Evolutionary conservation across 2,888 invertebrate species (phyloP).

Genomic region (Oscheius sp.): DNA sequence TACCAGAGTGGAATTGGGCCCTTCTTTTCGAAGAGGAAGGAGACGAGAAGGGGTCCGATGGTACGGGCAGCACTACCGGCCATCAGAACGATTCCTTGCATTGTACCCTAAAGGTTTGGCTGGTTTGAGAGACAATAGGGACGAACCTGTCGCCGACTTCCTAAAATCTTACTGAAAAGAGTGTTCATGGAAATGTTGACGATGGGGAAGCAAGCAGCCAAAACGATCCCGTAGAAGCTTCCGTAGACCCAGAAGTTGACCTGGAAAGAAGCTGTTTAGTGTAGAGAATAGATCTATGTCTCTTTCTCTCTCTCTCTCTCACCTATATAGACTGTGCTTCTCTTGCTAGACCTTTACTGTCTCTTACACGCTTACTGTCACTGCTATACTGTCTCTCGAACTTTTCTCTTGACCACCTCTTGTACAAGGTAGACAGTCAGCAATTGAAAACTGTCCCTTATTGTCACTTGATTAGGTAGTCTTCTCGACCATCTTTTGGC

Average conservation of each 20-base stretch:
- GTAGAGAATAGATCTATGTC: background rate
- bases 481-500: too few relatives aligned
- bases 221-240: conserved; percentile 47
- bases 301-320: too few relatives aligned
- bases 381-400: too few relatives aligned
- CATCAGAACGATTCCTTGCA: conserved; percentile 58
- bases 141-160: conserved; percentile 48
- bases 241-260: conserved; percentile 57
- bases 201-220: conserved; percentile 56
- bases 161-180: conserved; percentile 54
- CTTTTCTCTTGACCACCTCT: too few relatives aligned
- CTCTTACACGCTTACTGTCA: too few relatives aligned
- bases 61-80: conserved; percentile 53
- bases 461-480: too few relatives aligned
- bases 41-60: conserved; percentile 52
- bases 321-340: too few relatives aligned
- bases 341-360: too few relatives aligned
- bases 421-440: too few relatives aligned
- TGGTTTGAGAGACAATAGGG: background rate
- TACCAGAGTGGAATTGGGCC: conserved; percentile 56
- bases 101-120: conserved; percentile 47
- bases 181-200: conserved; percentile 59
- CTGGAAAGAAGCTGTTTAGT: conserved; percentile 24
- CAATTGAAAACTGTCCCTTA: too few relatives aligned
- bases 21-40: conserved; percentile 54